Evolutionary conservation across 2,113 vertebrate species (phyloP).

Genomic region (Scomber colias): DNA sequence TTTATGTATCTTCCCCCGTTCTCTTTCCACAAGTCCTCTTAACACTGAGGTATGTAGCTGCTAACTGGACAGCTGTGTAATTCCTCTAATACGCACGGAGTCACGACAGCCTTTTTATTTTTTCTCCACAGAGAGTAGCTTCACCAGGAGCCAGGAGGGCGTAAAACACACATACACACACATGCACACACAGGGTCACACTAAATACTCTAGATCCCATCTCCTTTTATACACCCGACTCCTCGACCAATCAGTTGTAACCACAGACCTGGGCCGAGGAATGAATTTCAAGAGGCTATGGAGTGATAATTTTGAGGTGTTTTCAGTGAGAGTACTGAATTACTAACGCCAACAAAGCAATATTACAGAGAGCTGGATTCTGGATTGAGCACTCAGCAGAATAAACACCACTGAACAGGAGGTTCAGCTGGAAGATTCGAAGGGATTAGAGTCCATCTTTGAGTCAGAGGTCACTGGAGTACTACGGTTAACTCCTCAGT

Average conservation of each 20-base stretch:
- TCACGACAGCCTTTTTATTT: not conserved
- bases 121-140: not conserved
- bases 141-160: not conserved
- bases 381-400: slow-evolving; percentile 29
- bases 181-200: slow-evolving; percentile 20
- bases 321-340: slow-evolving; percentile 34
- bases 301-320: slow-evolving; percentile 34
- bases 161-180: slow-evolving; percentile 23
- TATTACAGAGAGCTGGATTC: slow-evolving; percentile 25
- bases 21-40: slow-evolving; percentile 12
- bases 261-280: slow-evolving; percentile 21
- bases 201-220: slow-evolving; percentile 14
- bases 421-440: slow-evolving; percentile 36
- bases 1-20: not conserved
- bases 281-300: slow-evolving; percentile 22
- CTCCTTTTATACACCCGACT: slow-evolving; percentile 11
- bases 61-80: slow-evolving; percentile 23
- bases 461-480: slow-evolving; percentile 59
- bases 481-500: slow-evolving; percentile 41
- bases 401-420: slow-evolving; percentile 32
- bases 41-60: slow-evolving; percentile 6
- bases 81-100: slow-evolving; percentile 18
- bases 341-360: slow-evolving; percentile 34
- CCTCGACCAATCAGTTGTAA: slow-evolving; percentile 29
- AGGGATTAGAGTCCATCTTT: slow-evolving; percentile 47